Evolutionary conservation across 2,888 invertebrate species (phyloP).

Genomic region (Lobophora halterata): DNA sequence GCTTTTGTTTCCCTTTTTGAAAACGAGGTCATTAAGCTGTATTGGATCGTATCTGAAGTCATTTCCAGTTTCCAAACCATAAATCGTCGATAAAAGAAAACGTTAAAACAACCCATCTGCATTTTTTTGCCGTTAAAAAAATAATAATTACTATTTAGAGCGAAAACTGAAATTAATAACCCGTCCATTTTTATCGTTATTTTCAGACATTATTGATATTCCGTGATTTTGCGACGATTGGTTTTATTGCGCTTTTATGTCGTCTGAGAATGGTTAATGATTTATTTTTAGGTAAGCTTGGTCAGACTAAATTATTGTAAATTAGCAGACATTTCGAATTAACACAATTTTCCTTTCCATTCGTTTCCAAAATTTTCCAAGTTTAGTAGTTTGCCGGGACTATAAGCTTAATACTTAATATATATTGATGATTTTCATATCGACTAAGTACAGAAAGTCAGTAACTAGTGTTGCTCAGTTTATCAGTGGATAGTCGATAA

Average conservation of each 20-base stretch:
- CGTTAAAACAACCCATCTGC: slow-evolving; percentile 64
- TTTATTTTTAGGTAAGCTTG: too few relatives aligned
- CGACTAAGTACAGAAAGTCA: too few relatives aligned
- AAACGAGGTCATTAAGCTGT: slow-evolving; percentile 50
- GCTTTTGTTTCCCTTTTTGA: slow-evolving; percentile 19
- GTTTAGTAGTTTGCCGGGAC: too few relatives aligned
- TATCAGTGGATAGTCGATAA: slow-evolving; percentile 58
- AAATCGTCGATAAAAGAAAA: slow-evolving; percentile 76
- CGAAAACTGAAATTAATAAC: slow-evolving; percentile 63
- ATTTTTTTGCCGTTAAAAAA: slow-evolving; percentile 68
- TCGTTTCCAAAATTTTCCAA: too few relatives aligned
- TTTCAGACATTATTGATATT: slow-evolving; percentile 48
- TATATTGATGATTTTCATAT: too few relatives aligned
- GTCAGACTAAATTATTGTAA: too few relatives aligned
- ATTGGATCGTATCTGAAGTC: slow-evolving; percentile 64
- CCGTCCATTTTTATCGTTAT: slow-evolving; percentile 54
- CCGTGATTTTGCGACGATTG: slow-evolving; percentile 20
- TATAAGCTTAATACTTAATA: too few relatives aligned
- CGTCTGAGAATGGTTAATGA: slow-evolving; percentile 8
- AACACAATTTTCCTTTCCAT: too few relatives aligned
- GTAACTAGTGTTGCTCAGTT: slow-evolving; percentile 18
- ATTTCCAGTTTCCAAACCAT: slow-evolving; percentile 75
- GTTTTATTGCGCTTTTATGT: slow-evolving; percentile 20
- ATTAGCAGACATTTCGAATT: too few relatives aligned
- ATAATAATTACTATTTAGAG: slow-evolving; percentile 51